These are phyloP conservation scores for Conus ventricosus DNA, from an alignment of 1,140 invertebrate genomes.

Conservation along the genomic window DNA sequence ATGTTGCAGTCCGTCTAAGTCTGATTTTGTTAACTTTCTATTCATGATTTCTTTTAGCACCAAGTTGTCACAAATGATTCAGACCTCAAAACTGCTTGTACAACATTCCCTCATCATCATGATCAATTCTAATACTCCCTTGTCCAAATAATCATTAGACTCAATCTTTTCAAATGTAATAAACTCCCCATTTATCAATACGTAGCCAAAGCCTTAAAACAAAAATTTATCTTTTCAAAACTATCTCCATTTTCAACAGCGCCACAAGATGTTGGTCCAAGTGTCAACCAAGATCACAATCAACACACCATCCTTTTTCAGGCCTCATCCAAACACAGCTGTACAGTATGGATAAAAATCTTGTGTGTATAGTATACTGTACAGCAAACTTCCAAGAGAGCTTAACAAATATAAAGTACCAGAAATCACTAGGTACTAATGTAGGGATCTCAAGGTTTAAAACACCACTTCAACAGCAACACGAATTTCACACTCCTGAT, in stretches of 20 bases:
- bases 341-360: background rate
- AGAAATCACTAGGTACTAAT: background rate
- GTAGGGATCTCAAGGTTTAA: background rate
- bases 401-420: background rate
- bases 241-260: too few relatives aligned
- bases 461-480: background rate
- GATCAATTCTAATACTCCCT: too few relatives aligned
- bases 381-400: background rate
- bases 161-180: too few relatives aligned
- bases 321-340: background rate
- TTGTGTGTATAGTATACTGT: background rate
- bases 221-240: background rate
- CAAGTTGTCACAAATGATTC: too few relatives aligned
- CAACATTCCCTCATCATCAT: too few relatives aligned
- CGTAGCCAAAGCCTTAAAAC: background rate
- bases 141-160: too few relatives aligned
- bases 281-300: background rate
- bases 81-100: too few relatives aligned
- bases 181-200: too few relatives aligned
- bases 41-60: too few relatives aligned
- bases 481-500: too few relatives aligned
- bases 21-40: too few relatives aligned
- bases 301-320: background rate
- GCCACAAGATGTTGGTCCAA: background rate
- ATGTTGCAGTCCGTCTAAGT: too few relatives aligned